Evolutionary conservation across 2,113 vertebrate genomes (phyloP), one percentile per base, ranked within the genome.

Genomic region (Carollia perspicillata): DNA sequence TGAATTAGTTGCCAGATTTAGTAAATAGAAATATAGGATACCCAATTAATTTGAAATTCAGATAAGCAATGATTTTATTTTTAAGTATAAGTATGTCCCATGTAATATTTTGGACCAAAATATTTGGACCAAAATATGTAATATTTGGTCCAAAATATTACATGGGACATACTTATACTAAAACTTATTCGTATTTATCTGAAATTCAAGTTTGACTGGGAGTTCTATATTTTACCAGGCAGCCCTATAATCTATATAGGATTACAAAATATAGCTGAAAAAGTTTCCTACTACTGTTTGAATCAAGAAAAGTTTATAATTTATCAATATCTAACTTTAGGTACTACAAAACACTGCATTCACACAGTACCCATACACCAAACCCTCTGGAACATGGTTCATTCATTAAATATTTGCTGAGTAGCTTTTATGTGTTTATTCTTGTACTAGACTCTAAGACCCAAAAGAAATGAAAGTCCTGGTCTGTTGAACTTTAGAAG

Each of bases 341-440:
- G 37, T 68, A 40, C 20, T 33, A 58, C 84, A 74, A 69, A 84
- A 55, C 23, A 42, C 23, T 90, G 44, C 26, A 51, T 40, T 84
- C 55, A 40, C 49, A 65, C 22, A 89, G 33, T 26, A 72, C 2
- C 78, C 28, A 60, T 37, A 40, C 66, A 92, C 53, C 40, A 88
- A 89, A 84, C n/a, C 23, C 20, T 97, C 88, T 83, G 84, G 95
- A 95, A 65, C 26, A 51, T 60, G 80, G 58, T 74, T 97, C 81
- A 47, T 87, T 89, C 20, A 69, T 90, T 94, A 92, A 88, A 92
- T 74, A 89, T 96, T 94, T 90, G n/a, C 72, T 66, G 66, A 78
- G 51, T 75, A 35, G 26, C 6, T 96, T 93, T 53, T 95, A 63
- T 87, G 20, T 81, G 42, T 72, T 95, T 95, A 90, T 40, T 20